Conservation (phyloP, 1,140 invertebrate species). For the Drosophila nigrodunni region DNA sequence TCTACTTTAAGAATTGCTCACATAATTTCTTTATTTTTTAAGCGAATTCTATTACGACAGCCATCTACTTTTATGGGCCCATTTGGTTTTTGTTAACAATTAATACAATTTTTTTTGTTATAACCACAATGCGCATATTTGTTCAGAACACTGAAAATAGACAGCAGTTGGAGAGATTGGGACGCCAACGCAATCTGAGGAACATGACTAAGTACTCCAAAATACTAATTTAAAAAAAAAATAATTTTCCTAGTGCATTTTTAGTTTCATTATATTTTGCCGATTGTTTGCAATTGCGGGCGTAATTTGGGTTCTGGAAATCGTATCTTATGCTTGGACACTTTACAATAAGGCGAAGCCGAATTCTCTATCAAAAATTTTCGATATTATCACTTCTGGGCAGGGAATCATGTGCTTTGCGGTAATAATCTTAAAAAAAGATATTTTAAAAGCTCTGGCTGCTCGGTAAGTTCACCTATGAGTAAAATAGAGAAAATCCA, state of each 20-base stretch:
- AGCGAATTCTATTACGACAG: constrained; percentile 60
- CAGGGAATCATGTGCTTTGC: constrained; percentile 87
- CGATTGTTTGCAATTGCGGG: constrained; percentile 90
- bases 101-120: constrained; percentile 89
- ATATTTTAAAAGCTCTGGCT: constrained; percentile 29
- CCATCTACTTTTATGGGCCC: constrained; percentile 90
- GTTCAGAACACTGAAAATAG: constrained; percentile 85
- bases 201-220: constrained; percentile 40
- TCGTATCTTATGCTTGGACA: constrained; percentile 79
- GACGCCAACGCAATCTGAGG: constrained; percentile 6
- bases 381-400: constrained; percentile 77
- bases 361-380: constrained; percentile 78
- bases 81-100: constrained; percentile 88
- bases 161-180: constrained; percentile 3
- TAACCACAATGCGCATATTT: constrained; percentile 86
- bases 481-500: too few species aligned
- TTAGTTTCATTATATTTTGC: constrained; percentile 88
- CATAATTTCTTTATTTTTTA: neutral
- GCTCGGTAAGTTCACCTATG: constrained; percentile 40
- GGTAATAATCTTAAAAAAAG: constrained; percentile 85
- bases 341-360: neutral
- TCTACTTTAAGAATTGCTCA: neutral
- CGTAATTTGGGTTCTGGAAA: constrained; percentile 89
- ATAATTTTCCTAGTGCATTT: constrained; percentile 23
- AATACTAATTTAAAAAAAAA: neutral